These are phyloP conservation scores for Drosophila nasuta DNA, from an alignment of 1,140 invertebrate genomes.

Conservation along the genomic window DNA sequence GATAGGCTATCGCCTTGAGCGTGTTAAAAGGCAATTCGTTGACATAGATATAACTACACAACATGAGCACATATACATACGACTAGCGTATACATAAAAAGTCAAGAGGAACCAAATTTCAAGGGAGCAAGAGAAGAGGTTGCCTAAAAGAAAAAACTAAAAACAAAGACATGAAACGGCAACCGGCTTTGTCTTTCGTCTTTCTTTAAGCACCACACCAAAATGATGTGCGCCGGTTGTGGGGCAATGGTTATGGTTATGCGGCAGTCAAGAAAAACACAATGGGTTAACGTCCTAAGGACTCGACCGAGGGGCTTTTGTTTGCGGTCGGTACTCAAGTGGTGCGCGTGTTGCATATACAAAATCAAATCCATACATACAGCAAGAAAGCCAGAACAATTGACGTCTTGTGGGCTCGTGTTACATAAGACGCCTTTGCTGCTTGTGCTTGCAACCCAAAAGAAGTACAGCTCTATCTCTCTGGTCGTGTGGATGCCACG, in stretches of 20 bases:
- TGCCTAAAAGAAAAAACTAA: not conserved
- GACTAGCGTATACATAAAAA: constrained; percentile 37
- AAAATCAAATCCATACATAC: constrained; percentile 35
- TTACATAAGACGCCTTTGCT: constrained; percentile 67
- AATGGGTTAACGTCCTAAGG: constrained; percentile 44
- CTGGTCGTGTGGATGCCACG: constrained; percentile 9
- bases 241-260: constrained; percentile 68
- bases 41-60: constrained; percentile 61
- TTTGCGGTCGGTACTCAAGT: constrained; percentile 58
- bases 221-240: constrained; percentile 50
- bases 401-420: constrained; percentile 66
- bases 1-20: constrained; percentile 68
- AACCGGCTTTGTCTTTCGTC: constrained; percentile 30
- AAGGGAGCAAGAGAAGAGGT: constrained; percentile 7
- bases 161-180: constrained; percentile 59
- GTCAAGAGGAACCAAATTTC: constrained; percentile 70
- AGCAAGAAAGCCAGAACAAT: constrained; percentile 41
- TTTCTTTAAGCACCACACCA: constrained; percentile 3
- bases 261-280: constrained; percentile 17
- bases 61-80: constrained; percentile 1
- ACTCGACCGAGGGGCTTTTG: constrained; percentile 46
- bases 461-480: not conserved
- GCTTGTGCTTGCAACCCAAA: constrained; percentile 6
- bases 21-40: constrained; percentile 60
- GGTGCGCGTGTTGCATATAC: constrained; percentile 49